Base-by-base conservation (phyloP, 2,888 invertebrate species). In the Tachina grossa region DNA sequence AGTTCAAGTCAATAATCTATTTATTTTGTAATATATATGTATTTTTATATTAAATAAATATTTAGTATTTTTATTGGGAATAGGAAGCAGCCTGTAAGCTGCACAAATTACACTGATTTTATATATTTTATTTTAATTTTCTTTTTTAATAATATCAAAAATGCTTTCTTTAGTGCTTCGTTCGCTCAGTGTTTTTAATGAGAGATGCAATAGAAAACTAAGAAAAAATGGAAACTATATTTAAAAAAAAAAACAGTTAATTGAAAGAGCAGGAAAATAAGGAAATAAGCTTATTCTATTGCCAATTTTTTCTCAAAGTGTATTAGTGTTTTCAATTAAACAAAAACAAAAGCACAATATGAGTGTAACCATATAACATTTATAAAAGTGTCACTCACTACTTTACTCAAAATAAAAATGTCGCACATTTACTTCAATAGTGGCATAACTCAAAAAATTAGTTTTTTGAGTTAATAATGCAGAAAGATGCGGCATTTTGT, bases 271-370 rank as follows among this genome's bases (percentile, higher is more conserved):
- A 87, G 78, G 61, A 83, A 83, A 84, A 31, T 79, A 41, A 16
- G 66, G 83, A 76, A 86, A 72, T 55, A 81, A 85, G 89, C 89
- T 89, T 90, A 87, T 87, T 91, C 91, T 91, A 91, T 91, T 91
- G 91, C 91, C 91, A 91, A 91, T 91, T 91, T 91, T 91, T 91
- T 91, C 91, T 91, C 90, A 89, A 89, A 89, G 90, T 90, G 91
- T 90, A 87, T 87, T 87, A 88, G 87, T 88, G 83, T 82, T 65
- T 63, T 31, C 11, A 61, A 65, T 61, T 39, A 22, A 47, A 10
- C 16, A 3, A 51, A 69, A 59, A 19, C 31, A 74, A 72, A 72
- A 53, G 11, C 0, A 39, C 0, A 39, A 43, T 66, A 51, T 72
- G 2, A 57, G 65, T 80, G 80, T 74, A 51, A 51, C n/a, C 41